Evolutionary conservation across 1,140 invertebrate genomes (phyloP), one percentile per base, ranked within the genome.

Genomic region (Adoxophyes honmai): DNA sequence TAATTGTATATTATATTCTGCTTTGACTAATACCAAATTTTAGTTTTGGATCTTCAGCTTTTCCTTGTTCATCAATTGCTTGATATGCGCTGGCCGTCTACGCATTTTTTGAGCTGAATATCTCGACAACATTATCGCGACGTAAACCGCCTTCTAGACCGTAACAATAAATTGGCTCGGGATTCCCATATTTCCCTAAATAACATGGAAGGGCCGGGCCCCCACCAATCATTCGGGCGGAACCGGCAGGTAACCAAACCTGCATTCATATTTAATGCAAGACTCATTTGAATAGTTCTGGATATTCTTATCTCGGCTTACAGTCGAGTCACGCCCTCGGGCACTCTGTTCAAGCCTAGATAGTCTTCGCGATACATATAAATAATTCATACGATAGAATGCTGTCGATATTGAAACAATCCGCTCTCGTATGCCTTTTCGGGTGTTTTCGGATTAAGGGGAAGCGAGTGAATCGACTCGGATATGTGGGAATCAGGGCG

Each of bases 391-490:
- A 63, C 35, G 64, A 39, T 38, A 51, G 48, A n/a, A 54, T 44
- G 57, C 57, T 58, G 48, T 61, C 56, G 64, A 73, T 72, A 74
- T 69, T 62, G 61, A 68, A 73, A 71, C 73, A 75, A 75, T 78
- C 63, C 63, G 54, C 62, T 59, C 62, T 59, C 48, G 51, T 61
- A 59, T 67, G 61, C 63, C 54, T 56, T 60, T 63, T 57, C 39
- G 48, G 54, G 51, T 62, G 55, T 62, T 62, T 52, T 57, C 51
- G 37, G 60, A 52, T 57, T 62, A 57, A 51, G 55, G 55, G 4
- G 52, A 55, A 58, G 55, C 21, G 57, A 60, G 35, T 55, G 33
- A 15, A 55, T 52, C 39, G 14, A 28, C 7, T 34, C 21, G 9
- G 37, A 54, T 57, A 62, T 55, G 48, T 53, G 57, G 55, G 59